These are phyloP conservation scores for Caerostris extrusa DNA, from an alignment of 1,140 invertebrate species.

Conservation along the genomic window DNA sequence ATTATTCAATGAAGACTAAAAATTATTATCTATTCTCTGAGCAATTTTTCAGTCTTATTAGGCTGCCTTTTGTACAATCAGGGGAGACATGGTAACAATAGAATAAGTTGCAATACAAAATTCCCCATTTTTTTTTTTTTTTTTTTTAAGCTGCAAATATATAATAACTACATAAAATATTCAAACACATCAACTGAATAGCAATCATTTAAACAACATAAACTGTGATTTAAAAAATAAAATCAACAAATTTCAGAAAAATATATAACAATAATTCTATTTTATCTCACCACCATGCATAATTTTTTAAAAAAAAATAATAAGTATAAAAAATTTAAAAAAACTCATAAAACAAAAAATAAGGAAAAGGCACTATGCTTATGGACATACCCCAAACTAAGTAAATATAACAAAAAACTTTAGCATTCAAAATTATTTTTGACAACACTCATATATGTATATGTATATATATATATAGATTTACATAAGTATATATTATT, in stretches of 20 bases:
- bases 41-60: constrained; percentile 75
- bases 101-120: background rate
- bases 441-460: constrained; percentile 69
- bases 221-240: background rate
- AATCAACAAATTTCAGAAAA: background rate
- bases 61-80: constrained; percentile 60
- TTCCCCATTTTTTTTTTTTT: background rate
- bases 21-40: constrained; percentile 66
- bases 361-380: constrained; percentile 71
- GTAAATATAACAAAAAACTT: constrained; percentile 49
- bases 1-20: constrained; percentile 62
- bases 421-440: constrained; percentile 69
- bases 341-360: constrained; percentile 51
- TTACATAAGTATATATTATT: constrained; percentile 62
- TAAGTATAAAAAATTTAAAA: constrained; percentile 51
- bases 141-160: constrained; percentile 19
- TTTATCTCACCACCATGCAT: constrained; percentile 12
- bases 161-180: background rate
- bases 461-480: constrained; percentile 31
- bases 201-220: background rate
- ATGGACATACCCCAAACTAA: constrained; percentile 60
- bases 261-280: constrained; percentile 8
- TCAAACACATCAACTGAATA: background rate
- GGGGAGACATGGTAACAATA: background rate
- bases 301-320: constrained; percentile 14